These are phyloP conservation scores for Dione vanillae DNA, from an alignment of 2,888 invertebrate species.

Conservation along the genomic window DNA sequence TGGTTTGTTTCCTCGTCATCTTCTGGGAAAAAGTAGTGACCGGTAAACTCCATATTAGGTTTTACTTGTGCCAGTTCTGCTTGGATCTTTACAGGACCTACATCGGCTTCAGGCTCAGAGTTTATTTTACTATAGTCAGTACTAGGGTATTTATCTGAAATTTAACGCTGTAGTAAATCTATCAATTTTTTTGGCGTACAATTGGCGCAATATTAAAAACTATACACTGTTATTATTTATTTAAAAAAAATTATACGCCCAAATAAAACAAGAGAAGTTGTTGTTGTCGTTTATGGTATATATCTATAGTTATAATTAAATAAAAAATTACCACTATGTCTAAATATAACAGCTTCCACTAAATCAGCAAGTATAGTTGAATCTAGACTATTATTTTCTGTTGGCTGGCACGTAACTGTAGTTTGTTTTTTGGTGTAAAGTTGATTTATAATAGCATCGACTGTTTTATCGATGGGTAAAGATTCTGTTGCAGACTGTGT, in stretches of 20 bases:
- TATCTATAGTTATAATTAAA: no score
- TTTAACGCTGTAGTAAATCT: background rate
- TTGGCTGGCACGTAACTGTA: slow-evolving; percentile 57
- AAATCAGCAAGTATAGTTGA: slow-evolving; percentile 76
- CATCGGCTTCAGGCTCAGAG: slow-evolving; percentile 51
- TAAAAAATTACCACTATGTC: slow-evolving; percentile 63
- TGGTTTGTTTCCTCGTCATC: slow-evolving; percentile 57
- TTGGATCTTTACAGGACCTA: slow-evolving; percentile 67
- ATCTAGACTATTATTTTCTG: slow-evolving; percentile 65
- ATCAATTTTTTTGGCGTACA: background rate
- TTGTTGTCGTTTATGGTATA: no score
- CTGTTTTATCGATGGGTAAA: slow-evolving; percentile 62
- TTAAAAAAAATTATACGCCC: no score
- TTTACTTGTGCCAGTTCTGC: slow-evolving; percentile 68
- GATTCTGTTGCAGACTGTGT: slow-evolving; percentile 54
- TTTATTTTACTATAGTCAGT: slow-evolving; percentile 50
- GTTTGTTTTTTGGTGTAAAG: slow-evolving; percentile 68
- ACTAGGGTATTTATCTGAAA: slow-evolving; percentile 60
- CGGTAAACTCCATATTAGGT: slow-evolving; percentile 68
- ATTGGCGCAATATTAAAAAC: background rate
- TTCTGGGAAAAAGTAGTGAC: slow-evolving; percentile 79
- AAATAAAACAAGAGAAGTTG: no score
- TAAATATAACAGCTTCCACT: slow-evolving; percentile 77
- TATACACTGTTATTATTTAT: background rate
- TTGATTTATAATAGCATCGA: slow-evolving; percentile 67